These are phyloP conservation scores for Nasua narica DNA, from an alignment of 2,797 vertebrate species.

Conservation along the genomic window DNA sequence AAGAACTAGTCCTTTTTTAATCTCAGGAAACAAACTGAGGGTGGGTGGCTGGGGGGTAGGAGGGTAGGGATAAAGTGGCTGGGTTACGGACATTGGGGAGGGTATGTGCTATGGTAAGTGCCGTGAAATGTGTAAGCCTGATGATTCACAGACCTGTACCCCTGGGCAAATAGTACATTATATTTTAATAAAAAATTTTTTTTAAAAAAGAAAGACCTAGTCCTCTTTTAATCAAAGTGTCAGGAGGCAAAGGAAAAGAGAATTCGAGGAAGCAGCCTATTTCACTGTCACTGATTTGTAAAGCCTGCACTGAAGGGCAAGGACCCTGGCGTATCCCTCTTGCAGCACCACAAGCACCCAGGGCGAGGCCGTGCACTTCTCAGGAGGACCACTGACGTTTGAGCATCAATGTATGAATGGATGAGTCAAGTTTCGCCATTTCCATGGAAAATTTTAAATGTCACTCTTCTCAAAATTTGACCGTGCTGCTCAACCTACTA, in stretches of 20 bases:
- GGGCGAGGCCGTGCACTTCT: not conserved
- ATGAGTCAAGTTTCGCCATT: not conserved
- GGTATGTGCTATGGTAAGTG: too few species aligned
- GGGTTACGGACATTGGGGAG: too few species aligned
- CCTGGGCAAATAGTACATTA: too few species aligned
- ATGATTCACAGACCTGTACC: too few species aligned
- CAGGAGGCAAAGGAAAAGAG: not conserved
- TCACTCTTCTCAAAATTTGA: slow-evolving; percentile 54
- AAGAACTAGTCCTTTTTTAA: not conserved
- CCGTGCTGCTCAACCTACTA: slow-evolving; percentile 37
- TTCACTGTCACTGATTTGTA: not conserved
- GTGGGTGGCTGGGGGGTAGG: too few species aligned
- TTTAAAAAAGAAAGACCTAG: not conserved
- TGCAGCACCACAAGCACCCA: not conserved
- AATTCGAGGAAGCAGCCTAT: not conserved
- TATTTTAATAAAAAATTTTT: too few species aligned
- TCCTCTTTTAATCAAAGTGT: not conserved
- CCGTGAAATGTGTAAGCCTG: too few species aligned
- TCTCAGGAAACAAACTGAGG: too few species aligned
- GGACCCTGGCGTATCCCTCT: not conserved
- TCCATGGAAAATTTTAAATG: slow-evolving; percentile 59
- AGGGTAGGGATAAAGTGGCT: too few species aligned
- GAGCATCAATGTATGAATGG: slow-evolving; percentile 16
- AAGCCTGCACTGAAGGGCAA: not conserved
- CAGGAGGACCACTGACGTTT: slow-evolving; percentile 17